phyloP scores from a whole-genome alignment of 2,113 vertebrate species.

The Nibea coibor region DNA sequence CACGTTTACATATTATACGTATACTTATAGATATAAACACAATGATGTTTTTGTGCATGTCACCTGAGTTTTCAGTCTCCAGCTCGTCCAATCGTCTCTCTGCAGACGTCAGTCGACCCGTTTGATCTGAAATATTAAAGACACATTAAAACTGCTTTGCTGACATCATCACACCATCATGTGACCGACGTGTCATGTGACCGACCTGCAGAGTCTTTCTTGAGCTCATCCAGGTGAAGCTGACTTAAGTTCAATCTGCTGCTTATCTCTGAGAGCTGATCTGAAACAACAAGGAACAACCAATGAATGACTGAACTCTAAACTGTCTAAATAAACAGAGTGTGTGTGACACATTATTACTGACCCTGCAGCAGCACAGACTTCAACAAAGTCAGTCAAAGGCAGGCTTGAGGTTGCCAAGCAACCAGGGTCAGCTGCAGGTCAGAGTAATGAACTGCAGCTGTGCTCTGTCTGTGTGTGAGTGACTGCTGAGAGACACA shows the following conservation, averaged over 20 bases:
- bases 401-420: too few species aligned
- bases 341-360: too few species aligned
- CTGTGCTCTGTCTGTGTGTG: too few species aligned
- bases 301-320: too few species aligned
- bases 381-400: too few species aligned
- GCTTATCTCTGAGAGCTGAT: constrained; percentile 3
- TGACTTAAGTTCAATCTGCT: constrained; percentile 23
- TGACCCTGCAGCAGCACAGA: too few species aligned
- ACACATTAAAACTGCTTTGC: not conserved
- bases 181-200: not conserved
- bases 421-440: too few species aligned
- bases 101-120: not conserved
- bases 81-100: constrained; percentile 15
- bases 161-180: not conserved
- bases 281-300: constrained; percentile 16
- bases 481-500: too few species aligned
- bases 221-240: constrained; percentile 17
- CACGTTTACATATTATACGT: too few species aligned
- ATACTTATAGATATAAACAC: too few species aligned
- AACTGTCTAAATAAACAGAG: too few species aligned
- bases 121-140: not conserved
- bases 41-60: not conserved
- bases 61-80: constrained; percentile 14
- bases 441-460: too few species aligned
- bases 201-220: constrained; percentile 15